phyloP scores from a whole-genome alignment of 2,888 invertebrate genomes.

The Heterodera filipjevi region DNA sequence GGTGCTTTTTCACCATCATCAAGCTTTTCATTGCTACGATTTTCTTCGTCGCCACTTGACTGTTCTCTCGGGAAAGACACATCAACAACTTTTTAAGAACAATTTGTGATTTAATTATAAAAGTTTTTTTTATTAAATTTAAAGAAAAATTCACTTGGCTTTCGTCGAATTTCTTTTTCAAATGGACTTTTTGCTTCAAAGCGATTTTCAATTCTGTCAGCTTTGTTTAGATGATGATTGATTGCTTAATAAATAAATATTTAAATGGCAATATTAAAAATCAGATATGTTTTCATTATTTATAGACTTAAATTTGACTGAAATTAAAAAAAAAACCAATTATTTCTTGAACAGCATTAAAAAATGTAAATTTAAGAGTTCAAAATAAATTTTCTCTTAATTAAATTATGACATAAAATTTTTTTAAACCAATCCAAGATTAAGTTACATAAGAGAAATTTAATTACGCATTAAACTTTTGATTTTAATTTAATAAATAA shows the following conservation, averaged over 20 bases:
- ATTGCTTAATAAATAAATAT: background rate
- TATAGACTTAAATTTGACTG: background rate
- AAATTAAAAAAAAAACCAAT: too few species aligned
- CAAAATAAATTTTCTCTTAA: too few species aligned
- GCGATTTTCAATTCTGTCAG: constrained; percentile 12
- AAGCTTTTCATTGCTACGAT: constrained; percentile 1
- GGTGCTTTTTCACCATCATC: constrained; percentile 5
- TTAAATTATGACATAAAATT: too few species aligned
- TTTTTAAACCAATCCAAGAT: too few species aligned
- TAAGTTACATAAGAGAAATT: too few species aligned
- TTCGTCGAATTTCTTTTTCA: constrained; percentile 44
- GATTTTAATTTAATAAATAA: background rate
- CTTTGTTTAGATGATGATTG: background rate
- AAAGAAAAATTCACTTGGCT: constrained; percentile 35
- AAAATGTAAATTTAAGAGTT: too few species aligned
- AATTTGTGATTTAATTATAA: background rate
- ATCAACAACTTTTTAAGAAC: background rate
- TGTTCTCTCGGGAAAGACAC: background rate
- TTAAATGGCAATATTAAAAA: background rate
- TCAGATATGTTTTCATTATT: too few species aligned
- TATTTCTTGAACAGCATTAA: too few species aligned
- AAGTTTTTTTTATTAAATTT: constrained; percentile 12
- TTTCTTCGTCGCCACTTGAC: background rate
- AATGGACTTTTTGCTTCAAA: constrained; percentile 33
- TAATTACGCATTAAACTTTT: too few species aligned